Percentiles rank a stretch among this genome's conserved stretches.
phyloP scores from a whole-genome alignment of 1,140 invertebrate species.

The Pygmarrhopalites habei region DNA sequence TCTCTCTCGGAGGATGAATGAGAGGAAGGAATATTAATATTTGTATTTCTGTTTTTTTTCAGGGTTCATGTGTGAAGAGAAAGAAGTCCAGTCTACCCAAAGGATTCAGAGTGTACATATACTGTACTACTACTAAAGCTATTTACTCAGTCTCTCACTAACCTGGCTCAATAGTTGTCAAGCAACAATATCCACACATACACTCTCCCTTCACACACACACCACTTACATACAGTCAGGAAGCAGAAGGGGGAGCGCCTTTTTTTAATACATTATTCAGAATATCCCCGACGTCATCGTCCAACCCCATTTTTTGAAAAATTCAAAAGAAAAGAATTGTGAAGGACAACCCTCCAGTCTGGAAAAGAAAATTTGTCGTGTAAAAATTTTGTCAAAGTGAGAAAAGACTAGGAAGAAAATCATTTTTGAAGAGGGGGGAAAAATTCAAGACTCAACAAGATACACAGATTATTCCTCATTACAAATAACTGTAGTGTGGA shows the following conservation, averaged over 20 bases:
- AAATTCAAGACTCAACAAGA: too few species aligned
- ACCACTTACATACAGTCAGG: too few species aligned
- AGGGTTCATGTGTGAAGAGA: neutral
- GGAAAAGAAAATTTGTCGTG: neutral
- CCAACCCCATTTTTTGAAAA: neutral
- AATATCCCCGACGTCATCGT: too few species aligned
- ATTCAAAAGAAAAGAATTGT: neutral
- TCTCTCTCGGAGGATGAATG: too few species aligned
- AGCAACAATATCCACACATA: conserved; percentile 11
- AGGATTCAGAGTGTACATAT: too few species aligned
- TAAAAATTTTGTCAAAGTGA: neutral
- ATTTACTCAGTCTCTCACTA: neutral
- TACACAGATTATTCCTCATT: too few species aligned
- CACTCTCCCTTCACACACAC: too few species aligned
- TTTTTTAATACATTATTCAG: neutral
- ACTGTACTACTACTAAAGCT: too few species aligned
- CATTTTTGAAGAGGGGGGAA: too few species aligned
- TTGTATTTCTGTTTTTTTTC: neutral
- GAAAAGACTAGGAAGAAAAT: too few species aligned
- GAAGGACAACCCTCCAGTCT: neutral
- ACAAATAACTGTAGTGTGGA: too few species aligned
- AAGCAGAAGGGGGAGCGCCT: conserved; percentile 2
- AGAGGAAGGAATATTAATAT: neutral
- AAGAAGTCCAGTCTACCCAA: too few species aligned
- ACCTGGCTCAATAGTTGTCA: conserved; percentile 28